Percentiles rank a stretch among this genome's conserved stretches.
phyloP scores from a whole-genome alignment of 2,113 vertebrate genomes.

The Erythrocercus mccallii region DNA sequence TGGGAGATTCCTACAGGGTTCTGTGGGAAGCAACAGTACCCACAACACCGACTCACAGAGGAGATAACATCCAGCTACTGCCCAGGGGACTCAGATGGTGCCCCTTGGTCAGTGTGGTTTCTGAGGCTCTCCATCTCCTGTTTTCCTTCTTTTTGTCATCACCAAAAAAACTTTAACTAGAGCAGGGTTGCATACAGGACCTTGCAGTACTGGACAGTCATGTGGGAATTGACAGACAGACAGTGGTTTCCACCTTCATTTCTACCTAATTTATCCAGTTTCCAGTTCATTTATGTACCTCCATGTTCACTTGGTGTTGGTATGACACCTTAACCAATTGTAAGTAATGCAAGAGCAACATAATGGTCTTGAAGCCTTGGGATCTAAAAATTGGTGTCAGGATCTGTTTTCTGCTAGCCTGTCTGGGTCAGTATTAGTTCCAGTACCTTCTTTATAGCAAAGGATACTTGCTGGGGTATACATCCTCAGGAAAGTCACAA shows the following conservation, averaged over 20 bases:
- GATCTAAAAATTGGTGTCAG: not conserved
- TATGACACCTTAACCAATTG: not conserved
- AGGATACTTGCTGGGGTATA: not conserved
- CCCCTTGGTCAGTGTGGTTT: not conserved
- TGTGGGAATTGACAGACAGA: not conserved
- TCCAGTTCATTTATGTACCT: not conserved
- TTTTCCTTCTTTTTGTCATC: not conserved
- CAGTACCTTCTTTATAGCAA: not conserved
- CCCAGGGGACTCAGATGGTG: not conserved
- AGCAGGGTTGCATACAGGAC: not conserved
- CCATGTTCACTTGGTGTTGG: not conserved
- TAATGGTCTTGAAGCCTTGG: not conserved
- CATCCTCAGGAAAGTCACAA: not conserved
- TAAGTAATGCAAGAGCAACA: not conserved
- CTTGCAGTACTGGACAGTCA: not conserved
- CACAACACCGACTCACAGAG: accelerated
- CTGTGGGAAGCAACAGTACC: not conserved
- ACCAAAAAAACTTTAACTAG: not conserved
- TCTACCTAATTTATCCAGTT: not conserved
- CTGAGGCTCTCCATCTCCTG: accelerated
- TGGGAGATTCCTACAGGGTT: not conserved
- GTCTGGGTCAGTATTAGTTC: not conserved
- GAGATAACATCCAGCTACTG: not conserved
- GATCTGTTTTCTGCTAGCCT: not conserved
- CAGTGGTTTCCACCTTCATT: not conserved